Percentiles rank a stretch among this genome's conserved stretches.
Conservation (phyloP, 1,140 invertebrate genomes). For the Harlomillsia oculata region DNA sequence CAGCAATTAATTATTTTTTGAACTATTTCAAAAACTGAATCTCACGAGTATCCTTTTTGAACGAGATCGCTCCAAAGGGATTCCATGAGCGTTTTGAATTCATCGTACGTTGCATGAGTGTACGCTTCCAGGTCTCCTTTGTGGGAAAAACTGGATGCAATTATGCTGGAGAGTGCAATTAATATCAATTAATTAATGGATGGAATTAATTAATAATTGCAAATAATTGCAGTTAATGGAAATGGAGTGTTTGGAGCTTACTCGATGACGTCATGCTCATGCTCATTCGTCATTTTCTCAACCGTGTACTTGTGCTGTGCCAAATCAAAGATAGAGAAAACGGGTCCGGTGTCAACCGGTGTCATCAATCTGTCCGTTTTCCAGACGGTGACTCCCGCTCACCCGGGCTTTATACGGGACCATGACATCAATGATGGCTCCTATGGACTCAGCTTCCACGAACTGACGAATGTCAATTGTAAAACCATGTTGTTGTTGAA, state of each 20-base stretch:
- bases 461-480: slow-evolving; percentile 57
- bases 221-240: too few species aligned
- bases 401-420: background rate
- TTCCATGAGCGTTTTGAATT: slow-evolving; percentile 57
- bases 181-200: background rate
- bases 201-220: background rate
- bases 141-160: slow-evolving; percentile 67
- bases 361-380: background rate
- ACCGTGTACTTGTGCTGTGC: background rate
- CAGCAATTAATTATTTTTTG: background rate
- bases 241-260: slow-evolving; percentile 37
- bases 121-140: slow-evolving; percentile 71
- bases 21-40: too few species aligned
- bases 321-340: too few species aligned
- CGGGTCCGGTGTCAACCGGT: too few species aligned
- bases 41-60: slow-evolving; percentile 46
- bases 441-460: slow-evolving; percentile 57
- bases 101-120: slow-evolving; percentile 51
- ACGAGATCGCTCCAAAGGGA: slow-evolving; percentile 57
- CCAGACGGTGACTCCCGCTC: background rate
- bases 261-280: slow-evolving; percentile 52
- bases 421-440: slow-evolving; percentile 51
- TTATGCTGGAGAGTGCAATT: slow-evolving; percentile 50
- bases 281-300: slow-evolving; percentile 49
- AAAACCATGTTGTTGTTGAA: background rate